Evolutionary conservation across 2,113 vertebrate genomes (phyloP), one percentile per base, ranked within the genome.

Genomic region (Coptodon bakossiorum): DNA sequence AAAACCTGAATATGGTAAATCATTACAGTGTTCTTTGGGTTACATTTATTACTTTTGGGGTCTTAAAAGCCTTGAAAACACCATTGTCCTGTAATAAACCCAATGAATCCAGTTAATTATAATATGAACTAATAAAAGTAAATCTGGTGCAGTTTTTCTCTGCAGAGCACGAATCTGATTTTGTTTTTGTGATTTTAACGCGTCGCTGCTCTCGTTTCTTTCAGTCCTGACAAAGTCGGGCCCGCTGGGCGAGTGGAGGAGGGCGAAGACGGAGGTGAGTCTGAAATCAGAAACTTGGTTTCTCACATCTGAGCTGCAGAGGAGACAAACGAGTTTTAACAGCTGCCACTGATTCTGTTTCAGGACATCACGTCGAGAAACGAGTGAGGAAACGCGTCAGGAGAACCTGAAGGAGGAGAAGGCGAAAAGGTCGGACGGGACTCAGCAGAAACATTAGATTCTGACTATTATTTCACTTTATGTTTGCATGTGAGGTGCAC

Each of bases 301-400:
- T 6, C 3, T 11, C 6, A 13, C 29, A 17, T 13, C 14, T 24
- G 7, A 29, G 14, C 13, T 0, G 63, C 29, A 45, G 17, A 9
- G 14, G 31, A 24, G 9, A 59, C 5, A 0, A 31, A 13, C 8
- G 2, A 17, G 61, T 13, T 31, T 29, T 34, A 14, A 36, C 63
- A 0, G 61, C 31, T 13, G 22, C 43, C n/a, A 4, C 82, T 52
- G 19, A 13, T 56, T 52, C 4, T 80, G 61, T 81, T 84, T 45
- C 90, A 97, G 97, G 96, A 96, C 71, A 96, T 97, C 83, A 96
- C 96, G 1, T 96, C 97, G 6, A 92, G 94, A 50, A 96, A 96
- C 34, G 96, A 97, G 92, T 97, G 31, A 90, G 68, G 34, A 63
- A 52, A 19, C 13, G 1, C 2, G 1, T n/a, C 17, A 1, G n/a